Evolutionary conservation across 2,113 vertebrate species (phyloP).

Genomic region (Amazona vittata): DNA sequence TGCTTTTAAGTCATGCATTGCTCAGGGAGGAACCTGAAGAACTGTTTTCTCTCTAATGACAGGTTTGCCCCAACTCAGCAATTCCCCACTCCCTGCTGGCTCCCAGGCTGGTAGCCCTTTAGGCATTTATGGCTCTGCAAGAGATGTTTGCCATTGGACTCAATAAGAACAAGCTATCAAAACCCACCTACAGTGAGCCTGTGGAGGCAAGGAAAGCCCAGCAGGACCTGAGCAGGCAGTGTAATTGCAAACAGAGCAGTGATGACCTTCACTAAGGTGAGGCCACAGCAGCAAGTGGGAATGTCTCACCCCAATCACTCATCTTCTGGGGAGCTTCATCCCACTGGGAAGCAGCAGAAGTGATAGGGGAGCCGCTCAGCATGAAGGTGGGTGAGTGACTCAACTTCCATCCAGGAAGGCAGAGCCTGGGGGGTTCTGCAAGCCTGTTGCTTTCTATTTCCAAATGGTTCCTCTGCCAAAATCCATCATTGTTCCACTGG

Average conservation of each 20-base stretch:
- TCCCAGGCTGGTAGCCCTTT: neutral
- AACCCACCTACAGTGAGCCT: neutral
- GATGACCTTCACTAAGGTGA: neutral
- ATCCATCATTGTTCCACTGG: rapidly evolving
- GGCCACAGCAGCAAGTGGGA: neutral
- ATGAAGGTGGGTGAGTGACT: neutral
- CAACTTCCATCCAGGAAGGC: neutral
- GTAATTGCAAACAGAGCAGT: neutral
- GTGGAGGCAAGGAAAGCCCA: neutral
- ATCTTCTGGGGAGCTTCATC: neutral
- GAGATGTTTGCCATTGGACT: neutral
- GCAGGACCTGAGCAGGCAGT: neutral
- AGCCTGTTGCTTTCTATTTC: neutral
- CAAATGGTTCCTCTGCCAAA: neutral
- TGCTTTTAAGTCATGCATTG: neutral
- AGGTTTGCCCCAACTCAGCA: slow-evolving; percentile 24
- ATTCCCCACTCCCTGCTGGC: slow-evolving; percentile 21
- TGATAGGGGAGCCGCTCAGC: neutral
- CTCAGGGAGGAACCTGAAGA: neutral
- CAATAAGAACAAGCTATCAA: neutral
- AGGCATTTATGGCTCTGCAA: slow-evolving; percentile 10
- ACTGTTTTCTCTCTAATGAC: slow-evolving; percentile 13
- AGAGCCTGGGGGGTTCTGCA: neutral
- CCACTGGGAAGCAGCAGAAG: neutral
- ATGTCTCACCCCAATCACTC: neutral